Percentiles rank a stretch among this genome's conserved stretches.
Conservation (phyloP, 2,888 invertebrate species). For the Epinotia bilunana region DNA sequence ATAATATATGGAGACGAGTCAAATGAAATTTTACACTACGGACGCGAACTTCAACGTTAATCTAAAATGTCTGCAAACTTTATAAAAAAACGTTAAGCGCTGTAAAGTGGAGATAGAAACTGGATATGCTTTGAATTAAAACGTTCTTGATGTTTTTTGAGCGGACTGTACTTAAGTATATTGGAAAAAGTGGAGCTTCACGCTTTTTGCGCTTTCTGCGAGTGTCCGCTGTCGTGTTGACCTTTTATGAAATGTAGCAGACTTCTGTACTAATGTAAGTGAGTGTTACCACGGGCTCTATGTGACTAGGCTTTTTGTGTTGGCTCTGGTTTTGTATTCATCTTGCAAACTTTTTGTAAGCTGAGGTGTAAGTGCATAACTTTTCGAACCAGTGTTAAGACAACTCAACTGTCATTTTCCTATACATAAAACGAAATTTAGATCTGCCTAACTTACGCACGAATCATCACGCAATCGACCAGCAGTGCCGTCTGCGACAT, state of each 20-base stretch:
- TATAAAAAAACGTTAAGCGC: slow-evolving; percentile 28
- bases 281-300: neutral
- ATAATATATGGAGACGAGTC: slow-evolving; percentile 44
- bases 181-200: slow-evolving; percentile 26
- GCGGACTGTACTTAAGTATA: slow-evolving; percentile 42
- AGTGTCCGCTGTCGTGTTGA: slow-evolving; percentile 4
- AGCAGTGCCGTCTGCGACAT: no score
- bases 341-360: no score
- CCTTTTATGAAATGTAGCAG: slow-evolving; percentile 4
- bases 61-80: slow-evolving; percentile 45
- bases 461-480: no score
- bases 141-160: slow-evolving; percentile 34
- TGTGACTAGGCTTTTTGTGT: neutral
- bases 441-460: no score
- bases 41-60: slow-evolving; percentile 37
- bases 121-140: slow-evolving; percentile 43
- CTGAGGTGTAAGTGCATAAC: no score
- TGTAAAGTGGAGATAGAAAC: slow-evolving; percentile 35
- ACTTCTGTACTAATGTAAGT: neutral
- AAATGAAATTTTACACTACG: slow-evolving; percentile 41
- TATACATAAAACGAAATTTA: no score
- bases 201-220: slow-evolving; percentile 7
- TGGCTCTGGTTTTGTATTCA: no score
- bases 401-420: no score
- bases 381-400: no score